Percentiles rank a stretch among this genome's conserved stretches.
phyloP scores from a whole-genome alignment of 2,113 vertebrate genomes.

The Dicrurus megarhynchus region DNA sequence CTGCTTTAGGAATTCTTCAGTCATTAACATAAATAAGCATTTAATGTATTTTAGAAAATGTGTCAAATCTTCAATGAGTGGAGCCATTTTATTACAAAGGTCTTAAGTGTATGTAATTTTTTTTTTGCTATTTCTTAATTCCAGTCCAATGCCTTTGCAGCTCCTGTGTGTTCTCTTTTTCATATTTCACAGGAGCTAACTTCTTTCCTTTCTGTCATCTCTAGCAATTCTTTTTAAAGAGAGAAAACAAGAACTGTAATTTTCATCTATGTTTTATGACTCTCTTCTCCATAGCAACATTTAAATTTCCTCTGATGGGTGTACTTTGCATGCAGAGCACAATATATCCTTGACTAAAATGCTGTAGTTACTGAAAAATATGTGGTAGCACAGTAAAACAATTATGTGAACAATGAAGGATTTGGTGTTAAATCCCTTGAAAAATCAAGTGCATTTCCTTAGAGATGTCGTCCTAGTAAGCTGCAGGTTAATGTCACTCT shows the following conservation, averaged over 20 bases:
- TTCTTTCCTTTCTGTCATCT: neutral
- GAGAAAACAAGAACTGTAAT: neutral
- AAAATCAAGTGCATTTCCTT: neutral
- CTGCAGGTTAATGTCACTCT: neutral
- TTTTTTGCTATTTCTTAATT: neutral
- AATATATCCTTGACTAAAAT: neutral
- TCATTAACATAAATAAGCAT: neutral
- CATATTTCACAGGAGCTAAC: neutral
- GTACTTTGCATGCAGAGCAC: neutral
- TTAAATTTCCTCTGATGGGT: neutral
- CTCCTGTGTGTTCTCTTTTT: neutral
- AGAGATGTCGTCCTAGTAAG: neutral
- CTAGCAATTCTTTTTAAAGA: neutral
- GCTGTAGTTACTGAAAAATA: neutral
- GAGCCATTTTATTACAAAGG: neutral
- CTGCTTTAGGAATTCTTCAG: neutral
- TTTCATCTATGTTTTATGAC: neutral
- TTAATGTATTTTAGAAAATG: neutral
- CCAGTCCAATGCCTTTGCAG: neutral
- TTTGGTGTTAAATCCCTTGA: neutral
- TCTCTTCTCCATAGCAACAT: slow-evolving; percentile 6
- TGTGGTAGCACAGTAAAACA: neutral
- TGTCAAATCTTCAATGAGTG: neutral
- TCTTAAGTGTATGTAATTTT: neutral
- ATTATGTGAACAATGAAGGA: neutral